These are phyloP conservation scores for Mastomys coucha DNA, from an alignment of 2,113 vertebrate species.

Conservation along the genomic window DNA sequence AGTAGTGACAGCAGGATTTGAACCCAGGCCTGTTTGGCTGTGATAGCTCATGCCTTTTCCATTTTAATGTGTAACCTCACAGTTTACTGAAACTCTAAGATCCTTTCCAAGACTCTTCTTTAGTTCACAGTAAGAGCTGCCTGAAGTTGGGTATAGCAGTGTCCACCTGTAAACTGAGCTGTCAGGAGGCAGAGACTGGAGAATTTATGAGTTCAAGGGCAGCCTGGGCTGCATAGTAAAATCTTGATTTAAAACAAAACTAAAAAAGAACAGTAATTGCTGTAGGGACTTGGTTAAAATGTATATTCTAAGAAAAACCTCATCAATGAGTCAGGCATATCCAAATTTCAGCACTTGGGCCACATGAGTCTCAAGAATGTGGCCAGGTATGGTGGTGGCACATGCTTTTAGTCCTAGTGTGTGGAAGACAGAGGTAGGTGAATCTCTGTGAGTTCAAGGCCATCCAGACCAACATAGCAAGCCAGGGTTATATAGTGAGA, in stretches of 20 bases:
- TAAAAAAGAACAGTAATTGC: conserved; percentile 2
- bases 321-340: not conserved
- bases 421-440: not conserved
- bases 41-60: not conserved
- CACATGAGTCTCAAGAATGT: not conserved
- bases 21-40: not conserved
- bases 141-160: no score
- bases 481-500: not conserved
- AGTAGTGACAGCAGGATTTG: not conserved
- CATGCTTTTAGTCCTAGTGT: not conserved
- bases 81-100: not conserved
- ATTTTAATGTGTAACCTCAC: not conserved
- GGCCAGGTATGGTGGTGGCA: not conserved
- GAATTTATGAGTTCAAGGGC: not conserved
- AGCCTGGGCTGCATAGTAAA: not conserved
- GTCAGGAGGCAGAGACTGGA: not conserved
- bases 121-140: conserved; percentile 3
- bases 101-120: not conserved
- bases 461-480: not conserved
- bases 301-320: not conserved
- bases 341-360: no score
- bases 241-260: not conserved
- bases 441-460: not conserved
- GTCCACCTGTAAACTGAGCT: not conserved
- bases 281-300: not conserved